phyloP scores from a whole-genome alignment of 2,113 vertebrate species.

The Platycercus adscitus region DNA sequence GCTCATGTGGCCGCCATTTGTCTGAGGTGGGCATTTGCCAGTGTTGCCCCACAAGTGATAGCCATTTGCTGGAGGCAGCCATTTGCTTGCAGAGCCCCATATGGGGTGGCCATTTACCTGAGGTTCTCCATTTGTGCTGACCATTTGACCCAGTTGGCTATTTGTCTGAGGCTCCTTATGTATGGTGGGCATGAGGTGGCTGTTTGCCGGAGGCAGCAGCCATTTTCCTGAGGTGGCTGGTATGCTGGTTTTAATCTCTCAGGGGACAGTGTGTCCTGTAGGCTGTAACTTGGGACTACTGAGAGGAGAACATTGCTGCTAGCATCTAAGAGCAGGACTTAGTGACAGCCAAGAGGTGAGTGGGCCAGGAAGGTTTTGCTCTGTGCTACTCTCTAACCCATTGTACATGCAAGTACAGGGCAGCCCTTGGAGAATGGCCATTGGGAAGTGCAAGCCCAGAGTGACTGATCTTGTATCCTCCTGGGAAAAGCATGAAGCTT shows the following conservation, averaged over 20 bases:
- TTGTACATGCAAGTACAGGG: rapidly evolving
- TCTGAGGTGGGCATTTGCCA: not conserved
- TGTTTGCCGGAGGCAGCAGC: not conserved
- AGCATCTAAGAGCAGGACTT: not conserved
- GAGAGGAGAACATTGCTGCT: not conserved
- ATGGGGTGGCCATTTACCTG: not conserved
- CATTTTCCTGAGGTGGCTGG: not conserved
- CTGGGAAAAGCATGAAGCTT: not conserved
- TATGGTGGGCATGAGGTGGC: not conserved
- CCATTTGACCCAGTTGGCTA: rapidly evolving
- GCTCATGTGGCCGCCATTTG: rapidly evolving
- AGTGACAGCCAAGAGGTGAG: not conserved
- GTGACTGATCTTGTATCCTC: not conserved
- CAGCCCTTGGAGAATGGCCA: not conserved
- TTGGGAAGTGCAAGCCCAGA: rapidly evolving
- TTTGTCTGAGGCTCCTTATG: not conserved
- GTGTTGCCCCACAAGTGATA: rapidly evolving
- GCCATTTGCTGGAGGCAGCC: not conserved
- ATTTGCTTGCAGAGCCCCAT: rapidly evolving
- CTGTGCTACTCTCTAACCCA: rapidly evolving
- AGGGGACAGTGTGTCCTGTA: not conserved
- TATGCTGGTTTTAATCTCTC: not conserved
- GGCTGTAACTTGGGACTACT: not conserved
- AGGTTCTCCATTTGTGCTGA: not conserved
- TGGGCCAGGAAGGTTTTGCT: not conserved